Conservation (phyloP, 2,113 vertebrate species). For the Stegastes partitus region DNA sequence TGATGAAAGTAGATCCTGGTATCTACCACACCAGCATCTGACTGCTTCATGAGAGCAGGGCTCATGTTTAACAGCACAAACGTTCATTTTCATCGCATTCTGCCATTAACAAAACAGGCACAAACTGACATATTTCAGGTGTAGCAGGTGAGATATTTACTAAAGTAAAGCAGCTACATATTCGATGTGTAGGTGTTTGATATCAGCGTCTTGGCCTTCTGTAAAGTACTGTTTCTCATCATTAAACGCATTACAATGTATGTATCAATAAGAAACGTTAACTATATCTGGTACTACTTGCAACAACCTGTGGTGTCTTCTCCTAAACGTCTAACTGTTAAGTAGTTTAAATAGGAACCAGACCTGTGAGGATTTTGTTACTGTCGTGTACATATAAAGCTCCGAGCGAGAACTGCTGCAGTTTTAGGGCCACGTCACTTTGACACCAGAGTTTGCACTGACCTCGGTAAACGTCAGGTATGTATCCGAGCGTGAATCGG, state of each 20-base stretch:
- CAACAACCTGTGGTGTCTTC: constrained; percentile 8
- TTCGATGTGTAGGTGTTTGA: constrained; percentile 15
- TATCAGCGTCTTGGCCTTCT: neutral
- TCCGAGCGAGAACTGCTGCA: neutral
- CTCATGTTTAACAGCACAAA: constrained; percentile 22
- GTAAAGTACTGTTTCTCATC: constrained; percentile 8
- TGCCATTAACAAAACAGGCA: constrained; percentile 7
- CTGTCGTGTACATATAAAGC: constrained; percentile 2
- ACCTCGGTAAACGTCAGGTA: constrained; percentile 7
- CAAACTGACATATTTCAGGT: constrained; percentile 21
- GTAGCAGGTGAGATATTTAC: constrained; percentile 9
- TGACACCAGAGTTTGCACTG: constrained; percentile 63
- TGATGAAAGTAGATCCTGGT: neutral
- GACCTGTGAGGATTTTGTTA: constrained; percentile 19
- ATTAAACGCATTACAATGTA: neutral
- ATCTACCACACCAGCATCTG: too few relatives aligned
- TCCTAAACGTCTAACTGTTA: constrained; percentile 34
- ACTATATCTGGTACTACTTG: neutral
- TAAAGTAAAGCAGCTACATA: constrained; percentile 8
- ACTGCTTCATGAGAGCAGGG: too few relatives aligned
- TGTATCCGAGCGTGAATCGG: neutral
- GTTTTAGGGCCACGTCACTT: constrained; percentile 29
- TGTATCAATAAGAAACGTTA: neutral
- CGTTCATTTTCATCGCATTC: neutral
- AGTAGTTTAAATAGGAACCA: constrained; percentile 1